Conservation (phyloP, 2,113 vertebrate genomes). For the Pterocles gutturalis region DNA sequence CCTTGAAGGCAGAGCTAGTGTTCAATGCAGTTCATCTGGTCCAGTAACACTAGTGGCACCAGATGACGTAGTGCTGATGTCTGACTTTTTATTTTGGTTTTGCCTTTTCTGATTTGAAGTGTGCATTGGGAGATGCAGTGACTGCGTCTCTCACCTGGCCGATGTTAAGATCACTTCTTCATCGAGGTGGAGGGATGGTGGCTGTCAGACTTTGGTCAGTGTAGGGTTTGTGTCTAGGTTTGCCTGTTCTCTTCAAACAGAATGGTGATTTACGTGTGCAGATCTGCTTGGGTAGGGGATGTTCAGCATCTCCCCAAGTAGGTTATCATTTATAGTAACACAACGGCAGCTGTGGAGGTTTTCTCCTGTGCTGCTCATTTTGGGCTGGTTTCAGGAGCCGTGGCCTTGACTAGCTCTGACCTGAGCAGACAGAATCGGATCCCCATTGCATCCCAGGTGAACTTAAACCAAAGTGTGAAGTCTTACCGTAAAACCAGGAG, state of each 20-base stretch:
- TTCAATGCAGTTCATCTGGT: neutral
- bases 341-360: fast-evolving
- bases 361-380: fast-evolving
- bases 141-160: neutral
- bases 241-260: neutral
- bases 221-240: neutral
- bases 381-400: neutral
- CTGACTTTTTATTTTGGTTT: neutral
- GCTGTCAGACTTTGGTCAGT: neutral
- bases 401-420: neutral
- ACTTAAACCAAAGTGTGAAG: neutral
- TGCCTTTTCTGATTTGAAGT: neutral
- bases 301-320: neutral
- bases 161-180: neutral
- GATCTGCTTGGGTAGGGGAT: neutral
- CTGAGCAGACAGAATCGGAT: neutral
- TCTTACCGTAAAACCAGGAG: neutral
- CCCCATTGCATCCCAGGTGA: neutral
- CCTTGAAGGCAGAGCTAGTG: neutral
- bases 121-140: neutral
- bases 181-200: neutral
- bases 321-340: neutral
- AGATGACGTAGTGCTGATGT: neutral
- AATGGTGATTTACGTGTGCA: neutral
- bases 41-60: fast-evolving